Conservation (phyloP, 2,888 invertebrate genomes). For the Ophion costatus region DNA sequence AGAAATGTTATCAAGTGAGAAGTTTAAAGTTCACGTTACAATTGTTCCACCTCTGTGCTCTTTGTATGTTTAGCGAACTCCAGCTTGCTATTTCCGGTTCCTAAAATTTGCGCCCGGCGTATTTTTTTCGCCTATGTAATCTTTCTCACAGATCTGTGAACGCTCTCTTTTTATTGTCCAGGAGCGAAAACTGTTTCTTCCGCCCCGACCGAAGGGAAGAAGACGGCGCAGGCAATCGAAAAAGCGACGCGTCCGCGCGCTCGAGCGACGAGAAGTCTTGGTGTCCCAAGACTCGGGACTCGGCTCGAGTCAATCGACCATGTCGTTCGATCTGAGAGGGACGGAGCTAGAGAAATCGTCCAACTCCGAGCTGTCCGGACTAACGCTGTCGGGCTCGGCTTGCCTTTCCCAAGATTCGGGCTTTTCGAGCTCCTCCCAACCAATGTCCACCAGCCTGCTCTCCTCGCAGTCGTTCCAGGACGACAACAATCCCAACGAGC, state of each 20-base stretch:
- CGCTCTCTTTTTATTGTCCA: conserved; percentile 79
- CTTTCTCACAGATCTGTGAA: no score
- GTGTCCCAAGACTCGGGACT: conserved; percentile 81
- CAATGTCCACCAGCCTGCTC: not conserved
- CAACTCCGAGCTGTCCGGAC: not conserved
- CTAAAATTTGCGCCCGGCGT: no score
- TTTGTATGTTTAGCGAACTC: no score
- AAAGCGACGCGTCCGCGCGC: conserved; percentile 1
- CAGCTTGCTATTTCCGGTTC: no score
- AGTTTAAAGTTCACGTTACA: not conserved
- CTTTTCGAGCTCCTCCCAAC: not conserved
- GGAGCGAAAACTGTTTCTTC: conserved; percentile 89
- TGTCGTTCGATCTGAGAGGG: conserved; percentile 17
- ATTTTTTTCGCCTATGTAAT: no score
- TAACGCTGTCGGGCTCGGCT: not conserved
- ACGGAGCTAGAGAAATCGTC: conserved; percentile 9
- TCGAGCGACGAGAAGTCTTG: conserved; percentile 36
- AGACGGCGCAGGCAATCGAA: conserved; percentile 63
- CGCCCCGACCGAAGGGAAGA: conserved; percentile 86
- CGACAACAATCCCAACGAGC: not conserved
- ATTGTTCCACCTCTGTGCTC: not conserved
- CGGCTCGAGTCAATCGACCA: conserved; percentile 76
- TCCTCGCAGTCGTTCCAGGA: not conserved
- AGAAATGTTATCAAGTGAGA: conserved; percentile 88
- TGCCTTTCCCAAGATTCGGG: conserved; percentile 12